Percentiles rank a stretch among this genome's conserved stretches.
These are phyloP conservation scores for Sitodiplosis mosellana DNA, from an alignment of 1,140 invertebrate species.

Conservation along the genomic window DNA sequence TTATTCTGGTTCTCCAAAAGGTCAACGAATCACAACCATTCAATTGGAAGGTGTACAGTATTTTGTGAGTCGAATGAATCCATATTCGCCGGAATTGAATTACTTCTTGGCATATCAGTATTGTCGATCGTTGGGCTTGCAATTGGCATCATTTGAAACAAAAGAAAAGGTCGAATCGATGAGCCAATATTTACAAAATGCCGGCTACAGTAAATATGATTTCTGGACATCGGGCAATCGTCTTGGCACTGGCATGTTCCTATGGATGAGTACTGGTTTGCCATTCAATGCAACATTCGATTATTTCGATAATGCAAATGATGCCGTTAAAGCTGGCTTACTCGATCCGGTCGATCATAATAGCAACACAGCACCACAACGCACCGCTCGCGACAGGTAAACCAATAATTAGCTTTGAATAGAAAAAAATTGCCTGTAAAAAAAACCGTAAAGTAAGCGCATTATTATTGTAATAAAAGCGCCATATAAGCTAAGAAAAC, in stretches of 20 bases:
- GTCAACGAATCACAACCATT: constrained; percentile 67
- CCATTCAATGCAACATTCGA: constrained; percentile 75
- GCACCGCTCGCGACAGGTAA: constrained; percentile 58
- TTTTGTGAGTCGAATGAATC: constrained; percentile 73
- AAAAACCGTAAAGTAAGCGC: too few species aligned
- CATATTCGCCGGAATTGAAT: constrained; percentile 69
- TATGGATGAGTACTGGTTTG: constrained; percentile 76
- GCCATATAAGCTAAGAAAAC: too few species aligned
- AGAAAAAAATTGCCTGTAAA: too few species aligned
- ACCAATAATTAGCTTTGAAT: too few species aligned
- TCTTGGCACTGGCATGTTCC: constrained; percentile 65
- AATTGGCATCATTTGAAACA: constrained; percentile 66
- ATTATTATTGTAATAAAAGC: too few species aligned
- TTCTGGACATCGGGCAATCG: constrained; percentile 82
- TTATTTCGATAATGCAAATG: constrained; percentile 43
- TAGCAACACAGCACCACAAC: constrained; percentile 51
- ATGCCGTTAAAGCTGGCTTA: constrained; percentile 32
- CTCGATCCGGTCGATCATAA: constrained; percentile 32
- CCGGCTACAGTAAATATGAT: constrained; percentile 61
- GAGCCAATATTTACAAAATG: constrained; percentile 60
- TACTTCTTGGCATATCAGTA: constrained; percentile 77
- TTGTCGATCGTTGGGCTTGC: constrained; percentile 66
- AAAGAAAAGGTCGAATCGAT: constrained; percentile 71
- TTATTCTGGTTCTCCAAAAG: constrained; percentile 27
- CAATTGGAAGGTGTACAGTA: constrained; percentile 71